Evolutionary conservation across 2,888 invertebrate genomes (phyloP).

Genomic region (Camptogramma bilineatum): DNA sequence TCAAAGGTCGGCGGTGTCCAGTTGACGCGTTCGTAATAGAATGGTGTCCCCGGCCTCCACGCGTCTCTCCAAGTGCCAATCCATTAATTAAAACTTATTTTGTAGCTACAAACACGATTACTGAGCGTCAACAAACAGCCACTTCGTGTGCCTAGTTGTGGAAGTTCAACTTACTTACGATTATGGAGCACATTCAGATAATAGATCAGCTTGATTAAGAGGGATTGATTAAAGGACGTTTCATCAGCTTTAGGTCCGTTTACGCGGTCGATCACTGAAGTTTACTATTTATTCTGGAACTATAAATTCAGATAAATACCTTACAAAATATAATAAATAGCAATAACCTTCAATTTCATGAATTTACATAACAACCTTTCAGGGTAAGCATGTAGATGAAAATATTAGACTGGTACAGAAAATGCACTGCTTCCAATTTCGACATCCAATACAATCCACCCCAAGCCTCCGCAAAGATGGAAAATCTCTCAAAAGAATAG

Average conservation of each 20-base stretch:
- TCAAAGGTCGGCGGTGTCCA: constrained; percentile 51
- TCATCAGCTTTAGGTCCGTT: constrained; percentile 29
- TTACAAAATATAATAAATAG: background rate
- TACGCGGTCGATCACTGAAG: constrained; percentile 9
- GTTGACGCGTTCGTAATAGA: constrained; percentile 64
- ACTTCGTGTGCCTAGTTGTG: constrained; percentile 62
- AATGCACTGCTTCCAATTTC: constrained; percentile 65
- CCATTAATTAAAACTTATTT: constrained; percentile 86
- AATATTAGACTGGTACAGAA: constrained; percentile 50
- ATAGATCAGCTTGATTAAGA: constrained; percentile 63
- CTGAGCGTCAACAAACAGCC: constrained; percentile 65
- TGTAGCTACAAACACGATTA: constrained; percentile 72
- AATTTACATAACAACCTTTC: constrained; percentile 6
- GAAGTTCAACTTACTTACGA: constrained; percentile 63
- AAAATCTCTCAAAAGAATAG: constrained; percentile 82
- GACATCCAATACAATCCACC: constrained; percentile 71
- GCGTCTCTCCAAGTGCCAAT: constrained; percentile 80
- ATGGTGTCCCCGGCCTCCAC: constrained; percentile 67
- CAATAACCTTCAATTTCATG: background rate
- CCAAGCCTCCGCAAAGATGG: constrained; percentile 72
- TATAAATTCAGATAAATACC: background rate
- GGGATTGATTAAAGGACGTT: constrained; percentile 52
- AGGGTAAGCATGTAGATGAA: constrained; percentile 16
- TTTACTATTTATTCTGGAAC: background rate
- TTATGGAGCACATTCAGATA: constrained; percentile 67